Base-by-base conservation (phyloP, 2,797 vertebrate genomes). In the Gallinago solitaria region DNA sequence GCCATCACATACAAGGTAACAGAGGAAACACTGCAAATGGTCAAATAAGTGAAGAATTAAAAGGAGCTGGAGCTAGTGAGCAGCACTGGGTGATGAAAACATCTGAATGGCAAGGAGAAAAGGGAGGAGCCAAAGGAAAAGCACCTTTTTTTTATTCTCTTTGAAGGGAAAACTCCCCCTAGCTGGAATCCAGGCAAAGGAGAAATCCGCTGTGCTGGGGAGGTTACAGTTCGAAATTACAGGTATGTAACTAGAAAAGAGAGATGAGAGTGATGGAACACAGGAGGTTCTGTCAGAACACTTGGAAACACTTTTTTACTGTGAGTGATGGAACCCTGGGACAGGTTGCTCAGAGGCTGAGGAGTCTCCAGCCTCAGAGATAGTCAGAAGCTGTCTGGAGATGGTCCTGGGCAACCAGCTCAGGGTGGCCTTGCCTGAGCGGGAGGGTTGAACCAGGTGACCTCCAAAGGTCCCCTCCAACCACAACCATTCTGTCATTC, bases 181-280 rank as follows among this genome's bases (percentile, higher is more conserved):
- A 61, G 95, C 96, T 50, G 97, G 98, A 94, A 97, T 99, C 96
- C 97, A 87, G 94, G 98, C 98, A 32, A 90, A 98, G 84, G 98
- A 98, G 97, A 98, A 95, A 71, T 97, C 98, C 4, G 90, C 97
- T 9, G 16, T 95, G 65, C 94, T 97, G 41, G 98, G 98, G 41
- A 97, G 97, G 51, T 95, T 98, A 74, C 97, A 98, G 96, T 98
- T 99, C 96, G 98, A 98, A 86, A 97, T 99, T 33, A 97, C 87
- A 97, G 98, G 98, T 99, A 93, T 5, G 50, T 27, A 30, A 48
- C 0, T 41, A 61, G 15, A 17, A 41, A 63, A 24, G 20, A 12
- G 32, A 27, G 28, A 12, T 8, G 23, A 56, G 23, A 73, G 56
- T 12, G 20, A 4, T 16, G 41, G 24, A 57, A 51, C 25, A n/a